Conservation (phyloP, 2,888 invertebrate genomes). For the Melipona beecheii region DNA sequence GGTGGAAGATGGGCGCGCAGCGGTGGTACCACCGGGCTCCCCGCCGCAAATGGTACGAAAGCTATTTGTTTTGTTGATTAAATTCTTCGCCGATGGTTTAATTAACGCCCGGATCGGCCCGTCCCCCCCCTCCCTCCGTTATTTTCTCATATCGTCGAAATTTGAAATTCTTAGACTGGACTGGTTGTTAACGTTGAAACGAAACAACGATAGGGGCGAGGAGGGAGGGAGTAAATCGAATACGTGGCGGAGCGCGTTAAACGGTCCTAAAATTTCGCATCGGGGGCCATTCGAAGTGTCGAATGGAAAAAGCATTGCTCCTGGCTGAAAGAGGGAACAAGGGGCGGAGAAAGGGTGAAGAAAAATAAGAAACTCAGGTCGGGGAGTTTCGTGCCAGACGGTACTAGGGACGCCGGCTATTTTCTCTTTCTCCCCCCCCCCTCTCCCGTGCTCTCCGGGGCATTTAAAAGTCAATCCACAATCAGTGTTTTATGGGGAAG, state of each 20-base stretch:
- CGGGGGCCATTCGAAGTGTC: not conserved
- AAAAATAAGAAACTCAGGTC: slow-evolving; percentile 47
- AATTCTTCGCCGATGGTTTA: slow-evolving; percentile 75
- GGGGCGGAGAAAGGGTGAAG: not conserved
- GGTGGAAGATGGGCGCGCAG: not conserved
- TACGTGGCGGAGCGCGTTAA: not conserved
- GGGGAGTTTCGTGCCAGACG: slow-evolving; percentile 52
- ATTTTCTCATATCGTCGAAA: no score
- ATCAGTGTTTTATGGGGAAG: slow-evolving; percentile 58
- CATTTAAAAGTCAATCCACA: slow-evolving; percentile 62
- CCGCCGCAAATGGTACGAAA: slow-evolving; percentile 55
- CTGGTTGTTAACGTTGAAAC: no score
- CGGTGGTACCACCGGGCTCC: not conserved
- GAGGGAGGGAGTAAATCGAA: not conserved
- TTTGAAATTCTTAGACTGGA: no score
- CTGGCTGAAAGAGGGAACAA: slow-evolving; percentile 6
- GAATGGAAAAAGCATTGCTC: slow-evolving; percentile 24
- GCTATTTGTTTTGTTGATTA: slow-evolving; percentile 75
- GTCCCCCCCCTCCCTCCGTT: no score
- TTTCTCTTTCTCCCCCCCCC: slow-evolving; percentile 52
- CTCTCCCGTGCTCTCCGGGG: slow-evolving; percentile 48
- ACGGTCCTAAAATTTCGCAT: slow-evolving; percentile 17
- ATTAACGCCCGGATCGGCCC: slow-evolving; percentile 69
- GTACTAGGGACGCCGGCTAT: slow-evolving; percentile 45
- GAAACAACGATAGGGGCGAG: no score